phyloP scores from a whole-genome alignment of 2,797 vertebrate species.

The Liasis olivaceus region DNA sequence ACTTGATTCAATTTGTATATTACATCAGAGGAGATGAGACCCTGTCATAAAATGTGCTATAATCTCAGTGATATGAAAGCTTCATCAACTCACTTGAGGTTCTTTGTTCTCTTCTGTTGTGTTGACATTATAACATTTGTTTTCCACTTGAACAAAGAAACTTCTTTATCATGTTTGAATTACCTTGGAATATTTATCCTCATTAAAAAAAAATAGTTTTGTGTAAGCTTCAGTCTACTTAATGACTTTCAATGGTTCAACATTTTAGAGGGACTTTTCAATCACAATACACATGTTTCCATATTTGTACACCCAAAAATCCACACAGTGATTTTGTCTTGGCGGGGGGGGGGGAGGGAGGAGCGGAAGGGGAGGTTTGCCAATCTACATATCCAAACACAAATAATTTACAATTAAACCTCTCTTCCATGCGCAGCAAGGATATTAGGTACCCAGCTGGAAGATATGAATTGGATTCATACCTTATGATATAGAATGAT shows the following conservation, averaged over 20 bases:
- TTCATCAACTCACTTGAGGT: conserved; percentile 39
- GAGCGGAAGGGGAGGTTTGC: not conserved
- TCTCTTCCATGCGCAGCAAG: not conserved
- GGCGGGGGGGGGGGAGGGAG: no score
- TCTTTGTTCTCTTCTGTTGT: conserved; percentile 44
- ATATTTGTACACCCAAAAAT: not conserved
- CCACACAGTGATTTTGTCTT: not conserved
- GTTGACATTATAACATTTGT: conserved; percentile 53
- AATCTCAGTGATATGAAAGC: conserved; percentile 33
- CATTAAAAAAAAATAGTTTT: conserved; percentile 45
- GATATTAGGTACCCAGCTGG: not conserved
- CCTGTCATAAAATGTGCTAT: not conserved
- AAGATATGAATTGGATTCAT: not conserved
- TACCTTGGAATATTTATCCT: conserved; percentile 52
- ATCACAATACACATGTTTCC: not conserved
- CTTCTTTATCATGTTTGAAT: conserved; percentile 51
- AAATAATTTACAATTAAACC: not conserved
- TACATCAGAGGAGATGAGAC: not conserved
- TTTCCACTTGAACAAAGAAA: conserved; percentile 47
- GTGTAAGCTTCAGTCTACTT: conserved; percentile 47
- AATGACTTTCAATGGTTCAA: conserved; percentile 49
- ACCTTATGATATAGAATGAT: not conserved
- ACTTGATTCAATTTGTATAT: not conserved
- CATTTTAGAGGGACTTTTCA: conserved; percentile 30
- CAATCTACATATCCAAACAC: not conserved